Percentiles rank a stretch among this genome's conserved stretches.
phyloP scores from a whole-genome alignment of 2,113 vertebrate species.

The Calidris pugnax region DNA sequence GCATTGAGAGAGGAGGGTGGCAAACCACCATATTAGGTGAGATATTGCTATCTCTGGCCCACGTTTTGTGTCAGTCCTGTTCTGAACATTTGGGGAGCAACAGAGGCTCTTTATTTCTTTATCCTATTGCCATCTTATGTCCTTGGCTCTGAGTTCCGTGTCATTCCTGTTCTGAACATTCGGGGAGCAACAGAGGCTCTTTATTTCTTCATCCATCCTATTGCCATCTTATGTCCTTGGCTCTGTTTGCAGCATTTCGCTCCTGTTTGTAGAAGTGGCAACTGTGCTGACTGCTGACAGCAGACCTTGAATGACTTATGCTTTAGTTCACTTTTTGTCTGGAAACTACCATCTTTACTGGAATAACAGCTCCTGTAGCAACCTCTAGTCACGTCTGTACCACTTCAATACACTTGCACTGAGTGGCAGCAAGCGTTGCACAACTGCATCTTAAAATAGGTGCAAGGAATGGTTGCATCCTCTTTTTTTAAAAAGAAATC shows the following conservation, averaged over 20 bases:
- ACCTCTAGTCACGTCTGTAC: not conserved
- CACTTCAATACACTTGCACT: too few relatives aligned
- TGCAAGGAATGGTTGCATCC: not conserved
- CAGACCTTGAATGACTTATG: not conserved
- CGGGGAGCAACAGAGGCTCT: too few relatives aligned
- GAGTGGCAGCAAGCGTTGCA: not conserved
- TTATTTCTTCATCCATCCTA: too few relatives aligned
- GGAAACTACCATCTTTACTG: not conserved
- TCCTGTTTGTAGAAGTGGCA: not conserved
- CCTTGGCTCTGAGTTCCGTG: too few relatives aligned
- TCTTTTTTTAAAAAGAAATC: not conserved
- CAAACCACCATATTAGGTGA: constrained; percentile 96
- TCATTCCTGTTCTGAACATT: too few relatives aligned
- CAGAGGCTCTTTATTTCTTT: not conserved
- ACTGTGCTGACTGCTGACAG: not conserved
- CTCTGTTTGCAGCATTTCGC: not conserved
- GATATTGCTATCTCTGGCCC: not conserved
- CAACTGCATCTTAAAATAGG: not conserved
- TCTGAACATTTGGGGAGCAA: not conserved
- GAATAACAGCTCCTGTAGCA: not conserved
- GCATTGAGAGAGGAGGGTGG: constrained; percentile 93
- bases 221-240: too few relatives aligned
- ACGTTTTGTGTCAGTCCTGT: not conserved
- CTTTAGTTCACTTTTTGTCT: not conserved
- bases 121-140: not conserved